These are phyloP conservation scores for Notodonta dromedarius DNA, from an alignment of 2,888 invertebrate genomes.

Conservation along the genomic window DNA sequence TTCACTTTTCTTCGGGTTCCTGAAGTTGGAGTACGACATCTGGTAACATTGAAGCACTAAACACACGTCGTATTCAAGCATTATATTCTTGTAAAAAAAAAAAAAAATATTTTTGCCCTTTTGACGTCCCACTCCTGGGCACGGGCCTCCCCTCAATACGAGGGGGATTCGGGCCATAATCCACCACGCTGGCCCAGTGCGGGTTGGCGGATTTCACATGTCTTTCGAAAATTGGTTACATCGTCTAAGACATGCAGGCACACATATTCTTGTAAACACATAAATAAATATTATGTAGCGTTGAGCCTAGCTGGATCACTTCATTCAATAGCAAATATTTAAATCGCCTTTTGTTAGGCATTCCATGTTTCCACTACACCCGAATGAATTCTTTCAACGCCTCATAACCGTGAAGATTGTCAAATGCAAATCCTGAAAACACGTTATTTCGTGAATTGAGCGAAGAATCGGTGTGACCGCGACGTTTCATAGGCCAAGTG, in stretches of 20 bases:
- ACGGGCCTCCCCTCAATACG: too few species aligned
- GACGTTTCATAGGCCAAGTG: conserved; percentile 66
- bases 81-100: conserved; percentile 13
- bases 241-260: too few species aligned
- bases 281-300: conserved; percentile 18
- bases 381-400: conserved; percentile 39
- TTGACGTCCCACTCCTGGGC: too few species aligned
- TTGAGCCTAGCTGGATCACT: conserved; percentile 35
- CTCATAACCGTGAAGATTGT: conserved; percentile 47
- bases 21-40: background rate
- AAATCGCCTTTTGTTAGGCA: conserved; percentile 25
- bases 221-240: too few species aligned
- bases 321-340: conserved; percentile 22
- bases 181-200: too few species aligned
- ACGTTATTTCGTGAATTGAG: conserved; percentile 52
- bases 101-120: conserved; percentile 20
- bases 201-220: too few species aligned
- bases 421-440: conserved; percentile 49
- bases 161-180: too few species aligned
- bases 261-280: conserved; percentile 16
- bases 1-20: background rate
- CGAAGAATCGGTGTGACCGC: conserved; percentile 70
- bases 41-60: background rate
- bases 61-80: background rate
- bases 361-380: conserved; percentile 35